These are phyloP conservation scores for Schlechtendalia chinensis DNA, from an alignment of 1,140 invertebrate genomes.

Conservation along the genomic window DNA sequence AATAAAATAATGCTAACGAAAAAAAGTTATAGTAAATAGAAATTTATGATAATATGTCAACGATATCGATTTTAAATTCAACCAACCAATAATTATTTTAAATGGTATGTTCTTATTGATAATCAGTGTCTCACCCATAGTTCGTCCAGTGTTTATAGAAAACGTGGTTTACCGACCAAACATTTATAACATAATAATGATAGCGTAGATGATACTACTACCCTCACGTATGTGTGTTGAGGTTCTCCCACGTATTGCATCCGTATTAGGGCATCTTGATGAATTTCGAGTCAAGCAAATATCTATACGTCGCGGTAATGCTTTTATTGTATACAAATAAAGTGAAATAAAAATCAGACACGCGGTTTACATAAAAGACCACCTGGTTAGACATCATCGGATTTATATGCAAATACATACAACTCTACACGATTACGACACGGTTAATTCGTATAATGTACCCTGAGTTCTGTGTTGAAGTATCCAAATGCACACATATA, in stretches of 20 bases:
- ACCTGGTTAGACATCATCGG: conserved; percentile 15
- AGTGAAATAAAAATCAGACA: conserved; percentile 13
- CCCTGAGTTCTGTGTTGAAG: conserved; percentile 27
- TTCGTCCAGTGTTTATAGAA: not conserved
- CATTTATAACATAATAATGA: conserved; percentile 4
- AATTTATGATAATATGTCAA: no score
- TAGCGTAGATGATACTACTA: not conserved
- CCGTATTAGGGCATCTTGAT: conserved; percentile 8
- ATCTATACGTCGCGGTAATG: not conserved
- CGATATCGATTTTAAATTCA: not conserved
- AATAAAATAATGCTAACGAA: no score
- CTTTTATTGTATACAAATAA: not conserved
- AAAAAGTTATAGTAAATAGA: no score
- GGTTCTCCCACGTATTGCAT: not conserved
- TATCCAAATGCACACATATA: not conserved
- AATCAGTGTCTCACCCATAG: not conserved
- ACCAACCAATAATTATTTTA: not conserved
- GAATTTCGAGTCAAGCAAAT: not conserved
- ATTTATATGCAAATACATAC: conserved; percentile 19
- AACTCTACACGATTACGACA: conserved; percentile 33
- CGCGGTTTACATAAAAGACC: not conserved
- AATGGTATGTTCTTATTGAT: not conserved
- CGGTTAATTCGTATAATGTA: conserved; percentile 23
- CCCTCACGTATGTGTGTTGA: not conserved
- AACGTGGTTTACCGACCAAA: not conserved